Conservation (phyloP, 2,888 invertebrate genomes). For the Charanyca ferruginea region DNA sequence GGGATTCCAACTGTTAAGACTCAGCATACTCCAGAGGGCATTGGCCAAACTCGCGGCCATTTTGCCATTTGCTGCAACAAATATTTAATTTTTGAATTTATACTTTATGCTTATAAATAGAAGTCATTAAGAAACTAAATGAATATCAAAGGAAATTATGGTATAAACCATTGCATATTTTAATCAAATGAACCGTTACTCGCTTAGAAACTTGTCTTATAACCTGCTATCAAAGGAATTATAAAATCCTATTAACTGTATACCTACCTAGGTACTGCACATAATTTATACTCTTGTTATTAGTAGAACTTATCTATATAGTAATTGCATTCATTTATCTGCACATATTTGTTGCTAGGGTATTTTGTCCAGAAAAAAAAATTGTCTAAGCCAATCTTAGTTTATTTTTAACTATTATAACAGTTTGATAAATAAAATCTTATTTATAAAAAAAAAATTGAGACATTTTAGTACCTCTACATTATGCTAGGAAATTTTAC, state of each 20-base stretch:
- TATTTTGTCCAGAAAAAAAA: background rate
- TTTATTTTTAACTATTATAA: no score
- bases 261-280: slow-evolving; percentile 4
- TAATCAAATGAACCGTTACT: slow-evolving; percentile 37
- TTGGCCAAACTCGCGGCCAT: no score
- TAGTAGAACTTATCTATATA: slow-evolving; percentile 31
- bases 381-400: background rate
- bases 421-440: no score
- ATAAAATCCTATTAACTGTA: slow-evolving; percentile 47
- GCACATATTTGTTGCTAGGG: background rate
- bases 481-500: no score
- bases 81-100: no score
- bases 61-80: no score
- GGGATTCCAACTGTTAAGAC: no score
- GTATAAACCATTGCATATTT: slow-evolving; percentile 29
- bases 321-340: slow-evolving; percentile 41
- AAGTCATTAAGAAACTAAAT: slow-evolving; percentile 17
- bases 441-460: no score
- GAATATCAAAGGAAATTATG: slow-evolving; percentile 30
- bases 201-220: slow-evolving; percentile 40
- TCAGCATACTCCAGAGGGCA: no score
- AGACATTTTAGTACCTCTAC: no score
- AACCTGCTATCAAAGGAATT: slow-evolving; percentile 40
- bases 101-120: background rate
- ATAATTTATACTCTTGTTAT: slow-evolving; percentile 39